Base-by-base conservation (phyloP, 2,888 invertebrate species). In the Diplazon laetatorius region DNA sequence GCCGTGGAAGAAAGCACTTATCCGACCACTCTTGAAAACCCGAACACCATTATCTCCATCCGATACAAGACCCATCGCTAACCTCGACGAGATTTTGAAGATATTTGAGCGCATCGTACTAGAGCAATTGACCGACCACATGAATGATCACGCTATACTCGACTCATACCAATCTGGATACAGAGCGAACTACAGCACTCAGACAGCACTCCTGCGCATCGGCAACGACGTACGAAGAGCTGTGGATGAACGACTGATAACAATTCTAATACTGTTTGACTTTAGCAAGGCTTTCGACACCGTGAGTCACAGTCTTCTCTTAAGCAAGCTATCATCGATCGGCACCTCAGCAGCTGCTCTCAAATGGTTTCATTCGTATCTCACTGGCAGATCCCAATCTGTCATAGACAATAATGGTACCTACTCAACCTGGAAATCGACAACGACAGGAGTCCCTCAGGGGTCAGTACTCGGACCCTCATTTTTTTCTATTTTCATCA, bases 401-500 rank as follows among this genome's bases (percentile, higher is more conserved):
- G 42, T 42, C 42, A 42, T 42, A 12, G 42, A 42, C n/a, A n/a
- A 42, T 2, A 42, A 42, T 10, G 42, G 12, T 10, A n/a, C n/a
- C 2, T 10, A n/a, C n/a, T 42, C 42, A 2, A 12, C 3, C 10
- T 42, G 42, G 42, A 10, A 12, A 10, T n/a, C 42, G 10, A 22
- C n/a, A 3, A 39, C 42, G 12, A 39, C 18, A 4, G 18, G 48
- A 0, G 46, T 48, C 0, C 48, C 46, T 0, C 46, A 63, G 16
- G 35, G 63, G 5, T 63, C 46, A 1, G 63, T 63, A 8, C 35
- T 46, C 0, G 63, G 63, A 0, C 35, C 48, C 1, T 25, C 44
- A 1, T 16, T 63, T 1, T 63, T 63, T 30, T 30, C 30, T 6
- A 30, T 30, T 6, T 30, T 30, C 30, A 30, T 30, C 2, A 30